phyloP scores from a whole-genome alignment of 2,888 invertebrate genomes.

The Ichneumoninae sp. region DNA sequence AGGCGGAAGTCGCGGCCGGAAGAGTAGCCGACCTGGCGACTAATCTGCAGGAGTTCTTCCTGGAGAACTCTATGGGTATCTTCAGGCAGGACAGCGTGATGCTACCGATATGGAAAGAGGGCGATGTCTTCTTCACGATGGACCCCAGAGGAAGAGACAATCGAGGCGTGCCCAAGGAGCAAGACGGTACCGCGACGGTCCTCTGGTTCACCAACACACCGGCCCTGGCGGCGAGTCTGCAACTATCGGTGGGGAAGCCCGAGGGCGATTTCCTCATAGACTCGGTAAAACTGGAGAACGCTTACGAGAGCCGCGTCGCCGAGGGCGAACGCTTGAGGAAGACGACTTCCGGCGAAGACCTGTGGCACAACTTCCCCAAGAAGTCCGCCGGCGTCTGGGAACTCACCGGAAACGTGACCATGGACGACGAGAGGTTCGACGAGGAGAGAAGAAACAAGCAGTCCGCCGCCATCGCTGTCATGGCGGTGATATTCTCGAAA shows the following conservation, averaged over 20 bases:
- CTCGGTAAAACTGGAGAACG: slow-evolving; percentile 73
- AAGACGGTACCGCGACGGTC: slow-evolving; percentile 75
- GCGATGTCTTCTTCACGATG: slow-evolving; percentile 77
- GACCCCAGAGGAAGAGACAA: slow-evolving; percentile 77
- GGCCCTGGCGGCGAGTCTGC: slow-evolving; percentile 70
- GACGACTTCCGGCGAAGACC: slow-evolving; percentile 72
- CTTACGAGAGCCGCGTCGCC: slow-evolving; percentile 73
- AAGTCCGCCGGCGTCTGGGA: slow-evolving; percentile 76
- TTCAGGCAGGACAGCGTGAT: slow-evolving; percentile 84
- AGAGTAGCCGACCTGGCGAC: slow-evolving; percentile 81
- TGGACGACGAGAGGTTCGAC: slow-evolving; percentile 71
- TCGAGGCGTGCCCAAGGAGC: slow-evolving; percentile 72
- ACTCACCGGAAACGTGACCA: slow-evolving; percentile 71
- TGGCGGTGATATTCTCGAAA: slow-evolving; percentile 79
- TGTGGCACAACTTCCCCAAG: slow-evolving; percentile 78
- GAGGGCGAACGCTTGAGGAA: slow-evolving; percentile 68
- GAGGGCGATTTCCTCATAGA: slow-evolving; percentile 74
- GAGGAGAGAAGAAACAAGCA: slow-evolving; percentile 72
- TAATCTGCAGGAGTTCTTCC: slow-evolving; percentile 87
- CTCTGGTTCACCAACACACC: slow-evolving; percentile 77
- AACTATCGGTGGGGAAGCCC: slow-evolving; percentile 51
- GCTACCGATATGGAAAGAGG: slow-evolving; percentile 82
- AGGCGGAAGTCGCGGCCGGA: slow-evolving; percentile 85
- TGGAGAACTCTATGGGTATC: slow-evolving; percentile 86
- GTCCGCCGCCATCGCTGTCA: slow-evolving; percentile 76